A percentile compares a stretch with the other conserved stretches of the same genome.
These are phyloP conservation scores for Crotophaga sulcirostris DNA, from an alignment of 2,113 vertebrate species.

Conservation along the genomic window DNA sequence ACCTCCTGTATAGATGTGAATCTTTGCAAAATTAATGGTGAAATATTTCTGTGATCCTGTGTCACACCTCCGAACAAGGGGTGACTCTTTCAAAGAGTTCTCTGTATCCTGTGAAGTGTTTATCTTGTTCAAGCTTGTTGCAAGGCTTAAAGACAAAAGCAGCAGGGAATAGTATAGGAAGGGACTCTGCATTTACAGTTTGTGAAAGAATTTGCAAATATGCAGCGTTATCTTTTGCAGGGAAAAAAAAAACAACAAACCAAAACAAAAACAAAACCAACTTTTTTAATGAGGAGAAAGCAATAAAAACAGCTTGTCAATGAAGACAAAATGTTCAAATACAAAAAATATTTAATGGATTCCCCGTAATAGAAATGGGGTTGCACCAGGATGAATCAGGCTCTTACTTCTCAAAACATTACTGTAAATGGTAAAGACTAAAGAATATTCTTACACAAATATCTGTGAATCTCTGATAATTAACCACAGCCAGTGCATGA, in stretches of 20 bases:
- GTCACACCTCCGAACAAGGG: constrained; percentile 19
- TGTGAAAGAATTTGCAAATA: neutral
- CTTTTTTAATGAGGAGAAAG: neutral
- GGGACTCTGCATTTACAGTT: neutral
- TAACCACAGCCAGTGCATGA: neutral
- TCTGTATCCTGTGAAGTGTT: neutral
- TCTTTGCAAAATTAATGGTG: neutral
- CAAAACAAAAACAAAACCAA: too few relatives aligned
- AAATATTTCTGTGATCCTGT: constrained; percentile 39
- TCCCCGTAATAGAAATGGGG: neutral
- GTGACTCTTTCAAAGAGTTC: neutral
- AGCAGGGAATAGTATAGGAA: neutral
- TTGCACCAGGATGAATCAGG: constrained; percentile 10
- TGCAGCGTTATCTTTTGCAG: neutral
- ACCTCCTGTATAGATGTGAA: neutral
- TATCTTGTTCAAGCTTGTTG: neutral
- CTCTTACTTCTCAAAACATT: constrained; percentile 50
- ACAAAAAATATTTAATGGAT: neutral
- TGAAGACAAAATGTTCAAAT: neutral
- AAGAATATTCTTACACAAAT: constrained; percentile 29
- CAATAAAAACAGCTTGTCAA: neutral
- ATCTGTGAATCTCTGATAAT: constrained; percentile 48
- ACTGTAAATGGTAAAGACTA: constrained; percentile 65
- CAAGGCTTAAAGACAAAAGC: neutral
- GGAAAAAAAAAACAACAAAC: too few relatives aligned